Evolutionary conservation across 2,113 vertebrate species (phyloP).

Genomic region (Emydura subglobosa): DNA sequence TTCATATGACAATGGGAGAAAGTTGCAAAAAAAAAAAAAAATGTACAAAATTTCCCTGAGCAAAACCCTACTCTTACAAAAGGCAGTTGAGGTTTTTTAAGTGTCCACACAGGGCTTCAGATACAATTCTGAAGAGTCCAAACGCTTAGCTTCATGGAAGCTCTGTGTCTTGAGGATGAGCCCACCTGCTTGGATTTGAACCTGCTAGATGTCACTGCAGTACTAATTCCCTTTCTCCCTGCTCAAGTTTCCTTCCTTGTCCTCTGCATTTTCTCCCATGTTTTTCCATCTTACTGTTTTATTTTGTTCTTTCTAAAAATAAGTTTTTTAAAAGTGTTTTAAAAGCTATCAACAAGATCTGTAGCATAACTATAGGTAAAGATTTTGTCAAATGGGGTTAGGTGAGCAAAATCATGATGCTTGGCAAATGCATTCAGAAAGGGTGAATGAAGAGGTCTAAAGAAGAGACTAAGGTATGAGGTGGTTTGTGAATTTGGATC

Average conservation of each 20-base stretch:
- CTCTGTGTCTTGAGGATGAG: not conserved
- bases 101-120: not conserved
- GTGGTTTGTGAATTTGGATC: not conserved
- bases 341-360: not conserved
- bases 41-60: too few species aligned
- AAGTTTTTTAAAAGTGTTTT: not conserved
- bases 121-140: accelerated
- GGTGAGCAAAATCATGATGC: not conserved
- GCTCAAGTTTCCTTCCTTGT: not conserved
- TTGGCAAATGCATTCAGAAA: not conserved
- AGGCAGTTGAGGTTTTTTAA: not conserved
- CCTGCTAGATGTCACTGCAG: not conserved
- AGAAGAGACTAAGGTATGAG: not conserved
- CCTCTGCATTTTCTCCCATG: not conserved
- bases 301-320: not conserved
- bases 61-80: not conserved
- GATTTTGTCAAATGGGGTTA: not conserved
- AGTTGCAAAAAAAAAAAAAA: not conserved
- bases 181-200: not conserved
- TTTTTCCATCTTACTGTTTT: not conserved
- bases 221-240: not conserved
- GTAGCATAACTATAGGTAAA: not conserved
- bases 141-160: accelerated
- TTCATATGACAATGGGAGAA: not conserved
- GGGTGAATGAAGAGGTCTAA: not conserved